These are phyloP conservation scores for Ammodramus savannarum DNA, from an alignment of 2,113 vertebrate species.

Conservation along the genomic window DNA sequence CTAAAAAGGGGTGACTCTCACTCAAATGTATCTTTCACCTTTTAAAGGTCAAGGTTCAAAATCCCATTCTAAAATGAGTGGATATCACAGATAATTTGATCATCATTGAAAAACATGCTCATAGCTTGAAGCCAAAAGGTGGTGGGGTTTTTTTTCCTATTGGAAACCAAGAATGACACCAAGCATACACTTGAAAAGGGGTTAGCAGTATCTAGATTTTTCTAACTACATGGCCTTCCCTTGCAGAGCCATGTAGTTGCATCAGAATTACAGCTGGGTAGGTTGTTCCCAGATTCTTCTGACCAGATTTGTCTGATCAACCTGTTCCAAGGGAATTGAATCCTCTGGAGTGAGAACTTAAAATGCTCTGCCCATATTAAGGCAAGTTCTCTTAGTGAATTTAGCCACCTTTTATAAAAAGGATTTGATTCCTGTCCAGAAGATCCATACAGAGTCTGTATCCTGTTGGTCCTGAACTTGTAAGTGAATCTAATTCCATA, in stretches of 20 bases:
- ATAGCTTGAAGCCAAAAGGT: background rate
- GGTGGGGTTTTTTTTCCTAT: background rate
- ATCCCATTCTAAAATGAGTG: background rate
- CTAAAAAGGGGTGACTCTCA: background rate
- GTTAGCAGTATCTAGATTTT: background rate
- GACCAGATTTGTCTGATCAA: background rate
- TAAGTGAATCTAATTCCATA: background rate
- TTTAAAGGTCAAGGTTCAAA: background rate
- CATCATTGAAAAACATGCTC: background rate
- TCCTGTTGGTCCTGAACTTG: background rate
- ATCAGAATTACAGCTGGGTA: background rate
- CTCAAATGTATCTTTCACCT: background rate
- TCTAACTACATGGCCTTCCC: background rate
- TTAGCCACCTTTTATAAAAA: background rate
- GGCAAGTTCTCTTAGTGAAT: background rate
- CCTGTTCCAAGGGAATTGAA: background rate
- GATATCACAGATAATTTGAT: background rate
- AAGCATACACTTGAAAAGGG: background rate
- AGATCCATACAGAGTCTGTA: background rate
- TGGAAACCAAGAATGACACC: background rate
- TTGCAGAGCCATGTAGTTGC: background rate
- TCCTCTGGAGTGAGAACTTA: background rate
- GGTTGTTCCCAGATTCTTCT: background rate
- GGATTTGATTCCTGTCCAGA: background rate
- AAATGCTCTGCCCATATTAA: background rate